Conservation (phyloP, 2,797 vertebrate genomes). For the Enteromius viviparus region DNA sequence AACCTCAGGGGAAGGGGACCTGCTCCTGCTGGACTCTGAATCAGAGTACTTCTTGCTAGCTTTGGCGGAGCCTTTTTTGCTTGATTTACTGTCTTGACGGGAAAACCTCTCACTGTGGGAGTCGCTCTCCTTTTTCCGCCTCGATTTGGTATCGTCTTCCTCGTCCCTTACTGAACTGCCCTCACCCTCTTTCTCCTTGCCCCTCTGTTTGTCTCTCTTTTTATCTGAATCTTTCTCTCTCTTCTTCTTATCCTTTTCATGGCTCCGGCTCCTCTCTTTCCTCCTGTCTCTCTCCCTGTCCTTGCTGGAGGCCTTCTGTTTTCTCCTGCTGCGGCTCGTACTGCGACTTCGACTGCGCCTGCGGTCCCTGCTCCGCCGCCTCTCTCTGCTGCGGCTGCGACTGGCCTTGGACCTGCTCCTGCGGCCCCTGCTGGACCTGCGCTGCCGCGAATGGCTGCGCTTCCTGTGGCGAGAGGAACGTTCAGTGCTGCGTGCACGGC, state of each 20-base stretch:
- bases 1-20: constrained; percentile 90
- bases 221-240: constrained; percentile 54
- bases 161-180: constrained; percentile 76
- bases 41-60: constrained; percentile 89
- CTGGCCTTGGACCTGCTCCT: constrained; percentile 85
- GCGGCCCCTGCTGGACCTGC: constrained; percentile 70
- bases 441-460: constrained; percentile 86
- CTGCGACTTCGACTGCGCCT: constrained; percentile 87
- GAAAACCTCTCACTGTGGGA: constrained; percentile 84
- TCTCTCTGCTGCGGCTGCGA: constrained; percentile 86
- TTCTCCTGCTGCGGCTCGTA: constrained; percentile 87
- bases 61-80: constrained; percentile 88
- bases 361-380: constrained; percentile 83
- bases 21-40: constrained; percentile 93
- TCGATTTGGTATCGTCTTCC: constrained; percentile 78
- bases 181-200: constrained; percentile 80
- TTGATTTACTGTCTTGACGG: constrained; percentile 85
- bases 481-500: constrained; percentile 80
- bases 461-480: constrained; percentile 84
- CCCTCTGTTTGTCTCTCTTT: constrained; percentile 72
- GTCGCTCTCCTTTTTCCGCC: constrained; percentile 80
- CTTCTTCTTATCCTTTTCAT: constrained; percentile 79
- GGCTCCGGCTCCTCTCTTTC: constrained; percentile 89
- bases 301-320: constrained; percentile 90
- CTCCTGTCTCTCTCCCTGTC: constrained; percentile 86